These are phyloP conservation scores for Cyclina sinensis DNA, from an alignment of 1,140 invertebrate genomes.

Conservation along the genomic window DNA sequence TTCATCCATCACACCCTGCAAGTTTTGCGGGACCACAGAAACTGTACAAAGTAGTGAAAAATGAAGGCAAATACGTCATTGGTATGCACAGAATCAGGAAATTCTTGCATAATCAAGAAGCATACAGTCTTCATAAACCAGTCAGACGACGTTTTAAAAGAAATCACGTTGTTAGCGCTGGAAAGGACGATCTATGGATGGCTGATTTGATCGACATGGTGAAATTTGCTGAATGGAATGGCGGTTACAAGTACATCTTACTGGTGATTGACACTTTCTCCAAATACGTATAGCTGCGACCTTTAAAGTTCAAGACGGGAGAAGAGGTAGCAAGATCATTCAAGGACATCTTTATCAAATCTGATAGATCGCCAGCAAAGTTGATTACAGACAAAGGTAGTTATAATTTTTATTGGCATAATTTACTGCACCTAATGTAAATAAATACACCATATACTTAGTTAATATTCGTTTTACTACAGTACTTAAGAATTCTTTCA, in stretches of 20 bases:
- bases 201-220: conserved; percentile 30
- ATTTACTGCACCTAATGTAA: background rate
- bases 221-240: conserved; percentile 9
- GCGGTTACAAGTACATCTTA: conserved; percentile 91
- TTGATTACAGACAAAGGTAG: conserved; percentile 37
- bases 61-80: background rate
- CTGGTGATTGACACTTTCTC: conserved; percentile 1
- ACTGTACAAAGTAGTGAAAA: conserved; percentile 37
- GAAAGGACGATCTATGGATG: conserved; percentile 41
- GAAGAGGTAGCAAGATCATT: conserved; percentile 12
- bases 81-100: conserved; percentile 7
- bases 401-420: background rate
- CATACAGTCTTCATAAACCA: background rate
- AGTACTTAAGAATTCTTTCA: background rate
- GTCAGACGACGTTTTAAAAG: conserved; percentile 16
- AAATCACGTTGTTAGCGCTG: conserved; percentile 17
- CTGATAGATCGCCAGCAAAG: background rate
- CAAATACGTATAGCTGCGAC: background rate
- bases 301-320: conserved; percentile 6
- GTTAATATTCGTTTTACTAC: background rate
- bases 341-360: background rate
- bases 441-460: background rate
- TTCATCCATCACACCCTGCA: background rate
- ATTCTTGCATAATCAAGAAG: conserved; percentile 3
- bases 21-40: conserved; percentile 25